Base-by-base conservation (phyloP, 2,797 vertebrate genomes). In the Periophthalmus magnuspinnatus region DNA sequence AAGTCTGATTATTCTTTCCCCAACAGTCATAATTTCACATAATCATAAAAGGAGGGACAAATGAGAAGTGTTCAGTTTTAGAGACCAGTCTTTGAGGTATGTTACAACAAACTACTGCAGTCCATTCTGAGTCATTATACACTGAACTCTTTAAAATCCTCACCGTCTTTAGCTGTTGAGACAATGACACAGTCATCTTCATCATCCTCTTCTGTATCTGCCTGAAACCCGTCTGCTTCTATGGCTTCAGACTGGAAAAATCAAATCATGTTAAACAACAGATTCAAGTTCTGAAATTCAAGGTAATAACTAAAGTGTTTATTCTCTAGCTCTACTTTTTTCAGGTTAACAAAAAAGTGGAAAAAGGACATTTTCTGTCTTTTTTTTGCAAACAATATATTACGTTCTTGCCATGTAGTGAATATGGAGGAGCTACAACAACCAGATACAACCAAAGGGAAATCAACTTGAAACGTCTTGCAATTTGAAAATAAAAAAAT, bases 201-300 rank as follows among this genome's bases (percentile, higher is more conserved):
- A 2, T 97, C 95, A 0, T 96, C 96, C 3, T 98, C 97, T 86
- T 99, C 97, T 0, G 95, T 97, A 90, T 99, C 97, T 1, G 96
- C 97, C 84, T 99, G 97, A 73, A 99, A 99, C 41, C 97, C 96
- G 0, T 99, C 97, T 5, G 93, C 85, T 81, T 98, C 96, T 38
- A 78, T 91, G 5, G 83, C 78, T 77, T 93, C 96, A 9, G 82
- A 86, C 97, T 87, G 63, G 63, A 2, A 72, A 70, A 71, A n/a
- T 13, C 16, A 36, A n/a, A n/a, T n/a, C 5, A 66, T 24, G 41
- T 28, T 3, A 65, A 41, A 38, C 10, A 41, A 41, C 41, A 14
- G 4, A 45, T 45, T 45, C 3, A 45, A 45, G 41, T 45, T 14
- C 41, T 45, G 11, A 45, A 45, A 45, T 45, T 45, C 41, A 11